Percentiles rank a stretch among this genome's conserved stretches.
phyloP scores from a whole-genome alignment of 1,140 invertebrate genomes.

The Cephus cinctus region DNA sequence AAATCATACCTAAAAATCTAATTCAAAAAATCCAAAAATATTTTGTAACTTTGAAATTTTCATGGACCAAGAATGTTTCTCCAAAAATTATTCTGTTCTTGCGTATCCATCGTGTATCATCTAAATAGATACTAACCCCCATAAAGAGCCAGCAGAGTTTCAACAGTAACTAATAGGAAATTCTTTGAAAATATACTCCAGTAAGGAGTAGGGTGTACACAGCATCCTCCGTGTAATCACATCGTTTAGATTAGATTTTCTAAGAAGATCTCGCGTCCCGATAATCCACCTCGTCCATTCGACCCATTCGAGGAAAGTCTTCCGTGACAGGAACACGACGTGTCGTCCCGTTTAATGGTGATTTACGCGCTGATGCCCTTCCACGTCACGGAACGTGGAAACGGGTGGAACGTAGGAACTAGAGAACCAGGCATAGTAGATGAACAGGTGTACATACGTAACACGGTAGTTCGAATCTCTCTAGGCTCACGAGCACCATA shows the following conservation, averaged over 20 bases:
- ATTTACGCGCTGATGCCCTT: neutral
- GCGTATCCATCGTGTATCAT: too few species aligned
- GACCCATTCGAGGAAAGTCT: neutral
- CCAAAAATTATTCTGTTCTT: too few species aligned
- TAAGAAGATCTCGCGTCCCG: neutral
- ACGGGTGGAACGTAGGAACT: too few species aligned
- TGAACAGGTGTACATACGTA: slow-evolving; percentile 32
- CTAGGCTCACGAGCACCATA: slow-evolving; percentile 29
- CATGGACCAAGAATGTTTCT: too few species aligned
- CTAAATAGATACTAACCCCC: too few species aligned
- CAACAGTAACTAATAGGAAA: too few species aligned
- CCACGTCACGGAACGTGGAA: neutral
- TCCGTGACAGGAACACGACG: slow-evolving; percentile 1
- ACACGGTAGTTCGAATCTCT: slow-evolving; percentile 30
- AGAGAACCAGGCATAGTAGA: too few species aligned
- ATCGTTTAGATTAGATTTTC: neutral
- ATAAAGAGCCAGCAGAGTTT: too few species aligned
- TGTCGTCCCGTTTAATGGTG: slow-evolving; percentile 1
- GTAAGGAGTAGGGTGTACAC: neutral
- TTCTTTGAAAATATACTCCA: too few species aligned
- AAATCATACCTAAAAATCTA: too few species aligned
- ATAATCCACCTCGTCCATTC: neutral
- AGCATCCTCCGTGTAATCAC: neutral
- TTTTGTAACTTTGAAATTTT: too few species aligned
- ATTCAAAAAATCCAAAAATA: too few species aligned